Percentiles rank a stretch among this genome's conserved stretches.
Conservation (phyloP, 1,140 invertebrate species). For the Penaeus vannamei region DNA sequence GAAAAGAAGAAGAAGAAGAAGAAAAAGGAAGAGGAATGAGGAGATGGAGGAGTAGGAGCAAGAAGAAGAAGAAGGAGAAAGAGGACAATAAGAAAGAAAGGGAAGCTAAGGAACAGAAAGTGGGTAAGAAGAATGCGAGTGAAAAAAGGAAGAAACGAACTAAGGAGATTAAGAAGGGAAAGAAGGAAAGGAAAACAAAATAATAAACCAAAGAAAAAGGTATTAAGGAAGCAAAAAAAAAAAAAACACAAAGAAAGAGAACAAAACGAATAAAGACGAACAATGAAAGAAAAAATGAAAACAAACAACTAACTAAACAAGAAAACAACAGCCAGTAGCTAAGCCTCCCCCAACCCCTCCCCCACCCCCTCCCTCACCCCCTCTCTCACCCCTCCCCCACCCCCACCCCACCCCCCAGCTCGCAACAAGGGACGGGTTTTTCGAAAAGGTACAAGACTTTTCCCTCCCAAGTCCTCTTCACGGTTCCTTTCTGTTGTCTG, state of each 20-base stretch:
- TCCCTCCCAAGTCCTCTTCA: no score
- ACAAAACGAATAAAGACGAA: background rate
- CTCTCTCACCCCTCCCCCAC: background rate
- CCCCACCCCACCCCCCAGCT: background rate
- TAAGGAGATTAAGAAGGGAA: background rate
- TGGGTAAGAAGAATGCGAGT: background rate
- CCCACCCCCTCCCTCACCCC: background rate
- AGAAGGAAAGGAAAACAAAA: background rate
- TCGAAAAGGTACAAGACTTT: no score
- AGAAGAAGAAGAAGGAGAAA: background rate
- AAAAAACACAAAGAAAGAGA: constrained; percentile 42
- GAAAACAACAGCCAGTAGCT: no score
- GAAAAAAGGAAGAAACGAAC: background rate
- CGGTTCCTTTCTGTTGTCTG: no score
- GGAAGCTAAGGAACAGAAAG: no score
- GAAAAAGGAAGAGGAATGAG: no score
- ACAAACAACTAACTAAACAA: background rate
- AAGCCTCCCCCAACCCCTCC: background rate
- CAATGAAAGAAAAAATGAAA: background rate
- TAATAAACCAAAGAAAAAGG: background rate
- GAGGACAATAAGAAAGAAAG: background rate
- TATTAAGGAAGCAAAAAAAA: constrained; percentile 19
- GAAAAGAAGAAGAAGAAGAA: no score
- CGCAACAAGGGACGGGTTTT: no score
- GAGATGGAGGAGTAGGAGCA: background rate